Base-by-base conservation (phyloP, 2,797 vertebrate genomes). In the Atherinosoma microstoma region DNA sequence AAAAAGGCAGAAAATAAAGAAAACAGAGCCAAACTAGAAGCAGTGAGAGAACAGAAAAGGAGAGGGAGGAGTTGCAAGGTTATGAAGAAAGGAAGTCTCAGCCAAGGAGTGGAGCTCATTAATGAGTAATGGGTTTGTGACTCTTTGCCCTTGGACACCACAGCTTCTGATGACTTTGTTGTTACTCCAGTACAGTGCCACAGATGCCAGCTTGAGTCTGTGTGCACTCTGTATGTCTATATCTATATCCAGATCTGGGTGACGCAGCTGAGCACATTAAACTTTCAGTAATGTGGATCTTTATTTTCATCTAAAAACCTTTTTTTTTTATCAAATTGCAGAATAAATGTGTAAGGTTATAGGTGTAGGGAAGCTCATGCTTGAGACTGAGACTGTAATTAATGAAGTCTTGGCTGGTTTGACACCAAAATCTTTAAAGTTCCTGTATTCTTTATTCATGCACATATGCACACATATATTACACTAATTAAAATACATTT, bases 81-180 rank as follows among this genome's bases (percentile, higher is more conserved):
- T 80, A 72, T 58, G 77, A 67, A 60, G 67, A 73, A 67, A 74
- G 69, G 70, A 60, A 77, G 72, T 51, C 79, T 66, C 72, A 59
- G 79, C 65, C 70, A 77, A 86, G 76, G 75, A 89, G 61, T 72
- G 77, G 30, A 80, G 86, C 86, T 92, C 84, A 91, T 89, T 91
- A 91, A 90, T 87, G 87, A 91, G 84, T 86, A 89, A 91, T 84
- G 83, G 84, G 30, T 73, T 62, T 13, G 57, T 70, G 84, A 86
- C 84, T 79, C 71, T 71, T 76, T 42, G 70, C 82, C 83, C 89
- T 87, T 86, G 78, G 73, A 87, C 76, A 72, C 60, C 66, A 67
- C 59, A 49, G 84, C 59, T 38, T 71, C 78, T 83, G 61, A 77
- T 78, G 85, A 82, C 88, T 86, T 65, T 88, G 85, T 88, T 89